A percentile compares a stretch with the other conserved stretches of the same genome.
Evolutionary conservation across 2,888 invertebrate genomes (phyloP).

Genomic region (Augochlorella aurata): DNA sequence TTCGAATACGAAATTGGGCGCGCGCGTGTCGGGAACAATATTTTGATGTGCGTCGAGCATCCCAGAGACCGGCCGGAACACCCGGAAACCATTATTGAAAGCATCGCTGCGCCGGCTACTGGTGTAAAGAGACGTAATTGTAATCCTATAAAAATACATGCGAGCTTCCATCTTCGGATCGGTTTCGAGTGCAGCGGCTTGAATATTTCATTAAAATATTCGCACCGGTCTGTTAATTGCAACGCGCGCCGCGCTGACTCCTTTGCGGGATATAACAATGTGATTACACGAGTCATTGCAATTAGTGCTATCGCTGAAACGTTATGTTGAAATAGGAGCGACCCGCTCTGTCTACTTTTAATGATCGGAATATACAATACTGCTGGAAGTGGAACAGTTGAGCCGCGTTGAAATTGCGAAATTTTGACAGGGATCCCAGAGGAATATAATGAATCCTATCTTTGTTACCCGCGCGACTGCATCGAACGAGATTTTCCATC

Average conservation of each 20-base stretch:
- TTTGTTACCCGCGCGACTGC: not conserved
- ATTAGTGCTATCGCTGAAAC: not conserved
- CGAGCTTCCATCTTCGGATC: not conserved
- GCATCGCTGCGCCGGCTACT: not conserved
- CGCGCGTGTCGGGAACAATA: constrained; percentile 1
- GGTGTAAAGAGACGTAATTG: constrained; percentile 2
- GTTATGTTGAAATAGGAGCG: not conserved
- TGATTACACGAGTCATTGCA: not conserved
- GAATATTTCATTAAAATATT: constrained; percentile 8
- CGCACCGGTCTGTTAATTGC: not conserved
- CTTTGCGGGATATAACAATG: not conserved
- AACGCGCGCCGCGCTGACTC: not conserved
- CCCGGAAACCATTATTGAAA: constrained; percentile 9
- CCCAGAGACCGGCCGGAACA: not conserved
- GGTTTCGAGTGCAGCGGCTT: not conserved
- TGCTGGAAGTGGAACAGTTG: not conserved
- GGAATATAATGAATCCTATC: not conserved
- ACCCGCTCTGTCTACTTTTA: not conserved
- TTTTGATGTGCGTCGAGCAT: not conserved
- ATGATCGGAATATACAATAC: not conserved
- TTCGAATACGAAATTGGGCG: constrained; percentile 2
- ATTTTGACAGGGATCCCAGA: not conserved
- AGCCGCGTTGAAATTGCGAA: not conserved
- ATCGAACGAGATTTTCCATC: not conserved
- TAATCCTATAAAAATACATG: constrained; percentile 19